phyloP scores from a whole-genome alignment of 2,888 invertebrate genomes.

The Pycnomerus fuliginosus region DNA sequence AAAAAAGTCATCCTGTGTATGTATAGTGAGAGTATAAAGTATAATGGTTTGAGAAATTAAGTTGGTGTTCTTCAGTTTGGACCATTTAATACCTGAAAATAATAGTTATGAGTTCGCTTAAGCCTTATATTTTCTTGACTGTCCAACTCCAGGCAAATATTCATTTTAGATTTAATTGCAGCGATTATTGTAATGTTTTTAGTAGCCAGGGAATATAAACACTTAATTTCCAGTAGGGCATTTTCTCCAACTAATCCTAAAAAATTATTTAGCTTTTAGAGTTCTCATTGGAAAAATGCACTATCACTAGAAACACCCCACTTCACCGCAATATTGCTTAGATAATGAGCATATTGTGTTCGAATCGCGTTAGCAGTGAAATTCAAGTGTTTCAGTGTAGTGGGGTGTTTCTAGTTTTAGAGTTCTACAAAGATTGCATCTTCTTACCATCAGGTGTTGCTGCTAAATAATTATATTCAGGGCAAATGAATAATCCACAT shows the following conservation, averaged over 20 bases:
- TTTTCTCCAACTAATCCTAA: not conserved
- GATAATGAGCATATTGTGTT: too few relatives aligned
- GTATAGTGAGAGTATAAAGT: too few relatives aligned
- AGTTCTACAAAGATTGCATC: too few relatives aligned
- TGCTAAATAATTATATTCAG: not conserved
- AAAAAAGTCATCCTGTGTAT: too few relatives aligned
- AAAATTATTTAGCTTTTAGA: not conserved
- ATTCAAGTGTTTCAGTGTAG: too few relatives aligned
- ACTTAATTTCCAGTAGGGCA: not conserved
- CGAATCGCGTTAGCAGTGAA: too few relatives aligned
- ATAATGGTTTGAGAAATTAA: too few relatives aligned
- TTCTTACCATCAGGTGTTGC: not conserved
- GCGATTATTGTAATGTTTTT: not conserved
- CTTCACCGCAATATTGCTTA: too few relatives aligned
- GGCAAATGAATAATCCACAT: not conserved
- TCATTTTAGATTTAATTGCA: not conserved
- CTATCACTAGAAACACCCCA: too few relatives aligned
- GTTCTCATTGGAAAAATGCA: too few relatives aligned
- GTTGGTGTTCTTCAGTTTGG: too few relatives aligned
- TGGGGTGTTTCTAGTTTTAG: too few relatives aligned
- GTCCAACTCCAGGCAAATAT: not conserved
- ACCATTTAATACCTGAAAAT: not conserved
- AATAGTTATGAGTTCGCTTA: not conserved
- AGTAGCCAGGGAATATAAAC: not conserved
- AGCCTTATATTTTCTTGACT: not conserved